Conservation (phyloP, 2,113 vertebrate species). For the Alaudala cheleensis region DNA sequence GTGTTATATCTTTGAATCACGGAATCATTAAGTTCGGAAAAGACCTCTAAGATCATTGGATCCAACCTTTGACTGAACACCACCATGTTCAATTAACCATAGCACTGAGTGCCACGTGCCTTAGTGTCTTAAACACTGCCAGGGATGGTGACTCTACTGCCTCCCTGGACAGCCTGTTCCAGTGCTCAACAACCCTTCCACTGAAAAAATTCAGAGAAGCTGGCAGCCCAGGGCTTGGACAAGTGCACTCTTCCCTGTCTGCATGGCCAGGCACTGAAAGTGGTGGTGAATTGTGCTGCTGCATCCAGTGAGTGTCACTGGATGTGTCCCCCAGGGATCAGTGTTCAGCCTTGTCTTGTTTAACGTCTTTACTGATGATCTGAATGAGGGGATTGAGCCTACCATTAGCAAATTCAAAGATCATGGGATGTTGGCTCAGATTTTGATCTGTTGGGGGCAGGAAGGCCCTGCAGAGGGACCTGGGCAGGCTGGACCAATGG, state of each 20-base stretch:
- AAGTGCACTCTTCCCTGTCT: neutral
- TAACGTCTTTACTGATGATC: neutral
- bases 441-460: neutral
- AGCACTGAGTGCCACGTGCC: neutral
- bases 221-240: neutral
- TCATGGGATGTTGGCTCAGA: no score
- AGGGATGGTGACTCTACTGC: neutral
- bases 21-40: neutral
- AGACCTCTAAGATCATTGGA: neutral
- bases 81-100: neutral
- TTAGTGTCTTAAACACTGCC: neutral
- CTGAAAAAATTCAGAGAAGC: neutral
- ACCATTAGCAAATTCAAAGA: neutral
- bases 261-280: neutral
- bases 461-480: no score
- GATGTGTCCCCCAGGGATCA: neutral
- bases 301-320: neutral
- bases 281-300: neutral
- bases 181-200: neutral
- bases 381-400: neutral
- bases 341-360: neutral
- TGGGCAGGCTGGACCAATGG: rapidly evolving
- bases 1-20: neutral
- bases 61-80: neutral
- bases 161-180: neutral